A percentile compares a stretch with the other conserved stretches of the same genome.
phyloP scores from a whole-genome alignment of 2,888 invertebrate genomes.

The Vanessa cardui region DNA sequence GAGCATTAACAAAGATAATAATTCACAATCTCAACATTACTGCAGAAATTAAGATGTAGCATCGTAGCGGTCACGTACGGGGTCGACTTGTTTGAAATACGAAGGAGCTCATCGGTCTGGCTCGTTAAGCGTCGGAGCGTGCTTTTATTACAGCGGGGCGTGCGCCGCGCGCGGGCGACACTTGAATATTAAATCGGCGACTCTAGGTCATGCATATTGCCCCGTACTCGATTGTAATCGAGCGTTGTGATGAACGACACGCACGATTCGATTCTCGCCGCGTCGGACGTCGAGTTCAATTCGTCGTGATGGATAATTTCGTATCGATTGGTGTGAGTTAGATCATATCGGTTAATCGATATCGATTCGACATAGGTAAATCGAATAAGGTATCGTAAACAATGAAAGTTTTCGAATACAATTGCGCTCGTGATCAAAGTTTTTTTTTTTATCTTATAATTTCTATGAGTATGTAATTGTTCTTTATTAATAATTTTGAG shows the following conservation, averaged over 20 bases:
- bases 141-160: slow-evolving; percentile 79
- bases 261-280: slow-evolving; percentile 54
- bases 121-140: slow-evolving; percentile 81
- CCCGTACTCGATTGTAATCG: slow-evolving; percentile 60
- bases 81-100: slow-evolving; percentile 79
- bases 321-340: slow-evolving; percentile 23
- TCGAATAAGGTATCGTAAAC: not conserved
- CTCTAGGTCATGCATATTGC: slow-evolving; percentile 77
- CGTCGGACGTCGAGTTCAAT: slow-evolving; percentile 26
- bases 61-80: slow-evolving; percentile 74
- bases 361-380: slow-evolving; percentile 18
- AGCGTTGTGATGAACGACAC: slow-evolving; percentile 45
- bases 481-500: no score
- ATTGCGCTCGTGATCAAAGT: not conserved
- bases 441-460: no score
- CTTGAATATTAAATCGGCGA: slow-evolving; percentile 72
- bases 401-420: not conserved
- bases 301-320: slow-evolving; percentile 35
- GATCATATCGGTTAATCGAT: no score
- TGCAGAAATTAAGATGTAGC: slow-evolving; percentile 61
- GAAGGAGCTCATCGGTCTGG: slow-evolving; percentile 78
- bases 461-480: no score
- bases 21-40: slow-evolving; percentile 72
- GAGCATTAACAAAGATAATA: slow-evolving; percentile 57
- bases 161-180: slow-evolving; percentile 70